Evolutionary conservation across 2,888 invertebrate genomes (phyloP).

Genomic region (Idaea biselata): DNA sequence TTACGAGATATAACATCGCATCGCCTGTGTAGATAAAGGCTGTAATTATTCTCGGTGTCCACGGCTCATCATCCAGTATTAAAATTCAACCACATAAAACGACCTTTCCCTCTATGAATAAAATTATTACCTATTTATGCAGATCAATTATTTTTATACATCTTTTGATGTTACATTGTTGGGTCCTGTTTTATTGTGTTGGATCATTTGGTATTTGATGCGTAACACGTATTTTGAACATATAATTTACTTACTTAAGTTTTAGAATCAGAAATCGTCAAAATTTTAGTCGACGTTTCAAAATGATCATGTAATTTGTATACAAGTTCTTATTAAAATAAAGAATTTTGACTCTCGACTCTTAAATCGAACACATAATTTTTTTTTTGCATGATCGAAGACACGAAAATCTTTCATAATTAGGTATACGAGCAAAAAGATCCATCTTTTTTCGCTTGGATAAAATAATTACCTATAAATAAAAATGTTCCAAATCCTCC

Average conservation of each 20-base stretch:
- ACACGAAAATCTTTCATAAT: too few relatives aligned
- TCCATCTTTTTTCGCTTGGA: neutral
- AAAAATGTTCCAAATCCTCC: neutral
- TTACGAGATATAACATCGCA: neutral
- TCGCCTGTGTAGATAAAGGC: constrained; percentile 35
- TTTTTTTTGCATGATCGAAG: too few relatives aligned
- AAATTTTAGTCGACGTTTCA: too few relatives aligned
- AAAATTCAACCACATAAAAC: constrained; percentile 63
- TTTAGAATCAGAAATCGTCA: too few relatives aligned
- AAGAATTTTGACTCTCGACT: too few relatives aligned
- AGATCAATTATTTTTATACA: constrained; percentile 1
- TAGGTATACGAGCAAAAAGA: too few relatives aligned
- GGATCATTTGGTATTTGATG: neutral
- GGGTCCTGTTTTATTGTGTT: neutral
- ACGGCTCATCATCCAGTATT: constrained; percentile 61
- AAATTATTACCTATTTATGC: constrained; percentile 37
- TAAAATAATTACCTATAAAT: neutral
- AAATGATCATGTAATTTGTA: too few relatives aligned
- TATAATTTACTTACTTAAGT: too few relatives aligned
- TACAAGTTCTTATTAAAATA: too few relatives aligned
- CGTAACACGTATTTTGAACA: too few relatives aligned
- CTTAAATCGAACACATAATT: too few relatives aligned
- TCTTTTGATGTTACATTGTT: neutral
- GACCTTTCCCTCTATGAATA: constrained; percentile 60
- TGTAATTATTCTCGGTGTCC: constrained; percentile 54